Base-by-base conservation (phyloP, 2,113 vertebrate species). In the Rhinoptilus africanus region DNA sequence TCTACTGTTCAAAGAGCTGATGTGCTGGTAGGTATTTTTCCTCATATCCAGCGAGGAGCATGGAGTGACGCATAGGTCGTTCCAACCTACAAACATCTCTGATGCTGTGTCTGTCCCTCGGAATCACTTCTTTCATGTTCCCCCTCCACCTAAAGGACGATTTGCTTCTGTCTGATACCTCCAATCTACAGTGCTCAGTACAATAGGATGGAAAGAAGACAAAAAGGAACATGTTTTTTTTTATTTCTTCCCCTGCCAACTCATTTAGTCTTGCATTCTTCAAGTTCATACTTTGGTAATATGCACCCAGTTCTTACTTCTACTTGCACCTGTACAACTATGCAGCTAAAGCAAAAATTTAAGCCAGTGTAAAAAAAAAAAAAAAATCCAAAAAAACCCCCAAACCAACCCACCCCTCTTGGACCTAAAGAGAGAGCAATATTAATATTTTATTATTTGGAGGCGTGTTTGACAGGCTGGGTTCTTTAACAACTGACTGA, bases 191-290 rank as follows among this genome's bases (percentile, higher is more conserved):
- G 34, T 32, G 73, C 17, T 71, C n/a, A 19, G 15, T 6, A 9
- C n/a, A 41, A 47, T 0, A n/a, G 27, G 12, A 16, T 19, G 53
- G 53, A 57, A 35, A 64, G 34, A 66, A 13, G 3, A 24, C 48
- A 73, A 20, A 85, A 82, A 82, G 12, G 5, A 5, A 9, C 0
- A 0, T 1, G 2, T 0, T 26, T 73, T 81, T n/a, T 8, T 12
- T 60, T 35, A 5, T n/a, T 68, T 56, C 18, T 91, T 47, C 24
- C 48, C 18, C 32, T 77, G 54, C 28, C 14, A 60, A n/a, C 22
- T 66, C n/a, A 10, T 28, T 63, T 21, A 27, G 9, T 24, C 20
- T 21, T 48, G 9, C 28, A 21, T 37, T 83, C 64, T 53, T 69
- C 45, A 56, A 12, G 7, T 7, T 14, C 10, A 1, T 12, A 14